These are phyloP conservation scores for Hemiscyllium ocellatum DNA, from an alignment of 2,113 vertebrate species.

Conservation along the genomic window DNA sequence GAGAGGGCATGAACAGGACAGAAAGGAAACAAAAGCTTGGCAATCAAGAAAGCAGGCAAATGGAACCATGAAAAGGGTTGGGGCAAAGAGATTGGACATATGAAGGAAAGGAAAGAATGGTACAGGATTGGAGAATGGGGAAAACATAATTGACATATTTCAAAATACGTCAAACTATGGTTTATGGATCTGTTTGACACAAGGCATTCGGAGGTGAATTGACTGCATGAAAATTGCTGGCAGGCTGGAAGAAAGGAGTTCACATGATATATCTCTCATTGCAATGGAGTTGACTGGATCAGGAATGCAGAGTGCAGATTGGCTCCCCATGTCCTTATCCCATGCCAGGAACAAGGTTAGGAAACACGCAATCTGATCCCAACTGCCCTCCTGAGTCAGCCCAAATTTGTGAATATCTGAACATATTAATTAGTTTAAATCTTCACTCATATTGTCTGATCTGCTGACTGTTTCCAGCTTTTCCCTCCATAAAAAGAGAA, in stretches of 20 bases:
- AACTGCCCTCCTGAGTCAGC: too few relatives aligned
- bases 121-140: too few relatives aligned
- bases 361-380: too few relatives aligned
- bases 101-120: not conserved
- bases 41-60: too few relatives aligned
- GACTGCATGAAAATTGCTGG: not conserved
- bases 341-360: not conserved
- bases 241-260: too few relatives aligned
- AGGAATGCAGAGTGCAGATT: not conserved
- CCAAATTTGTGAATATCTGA: too few relatives aligned
- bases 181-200: not conserved
- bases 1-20: too few relatives aligned
- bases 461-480: too few relatives aligned
- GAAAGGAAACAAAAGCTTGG: too few relatives aligned
- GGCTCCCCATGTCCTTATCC: not conserved
- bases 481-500: not conserved
- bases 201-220: not conserved
- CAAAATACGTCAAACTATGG: not conserved
- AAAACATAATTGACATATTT: not conserved
- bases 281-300: not conserved
- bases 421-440: too few relatives aligned
- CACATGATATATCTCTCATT: too few relatives aligned
- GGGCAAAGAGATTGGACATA: not conserved
- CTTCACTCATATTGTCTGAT: not conserved
- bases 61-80: not conserved